These are phyloP conservation scores for Sesamia nonagrioides DNA, from an alignment of 1,140 invertebrate genomes.

Conservation along the genomic window DNA sequence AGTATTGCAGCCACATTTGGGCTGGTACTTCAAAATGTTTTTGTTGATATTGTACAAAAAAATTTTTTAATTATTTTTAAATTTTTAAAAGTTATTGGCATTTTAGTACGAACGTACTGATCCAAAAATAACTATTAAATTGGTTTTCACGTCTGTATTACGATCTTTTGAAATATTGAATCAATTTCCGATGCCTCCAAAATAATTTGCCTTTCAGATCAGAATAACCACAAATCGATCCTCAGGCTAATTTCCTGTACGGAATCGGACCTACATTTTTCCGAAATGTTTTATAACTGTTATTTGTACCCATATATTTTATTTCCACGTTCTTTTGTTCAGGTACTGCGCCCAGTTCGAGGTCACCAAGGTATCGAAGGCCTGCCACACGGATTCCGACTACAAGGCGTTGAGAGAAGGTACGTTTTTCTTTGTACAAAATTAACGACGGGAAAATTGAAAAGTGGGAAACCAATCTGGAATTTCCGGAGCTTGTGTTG, in stretches of 20 bases:
- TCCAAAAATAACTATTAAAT: neutral
- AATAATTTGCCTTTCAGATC: neutral
- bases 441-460: slow-evolving; percentile 37
- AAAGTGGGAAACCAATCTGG: slow-evolving; percentile 40
- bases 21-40: too few relatives aligned
- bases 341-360: slow-evolving; percentile 95
- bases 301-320: slow-evolving; percentile 24
- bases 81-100: too few relatives aligned
- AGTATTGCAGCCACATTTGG: too few relatives aligned
- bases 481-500: slow-evolving; percentile 11
- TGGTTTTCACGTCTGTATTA: neutral
- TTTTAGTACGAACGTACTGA: too few relatives aligned
- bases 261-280: slow-evolving; percentile 32
- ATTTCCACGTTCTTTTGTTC: slow-evolving; percentile 69
- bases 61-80: too few relatives aligned
- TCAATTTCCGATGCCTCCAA: neutral
- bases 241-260: neutral
- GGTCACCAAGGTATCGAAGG: slow-evolving; percentile 93
- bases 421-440: slow-evolving; percentile 67
- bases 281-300: slow-evolving; percentile 11
- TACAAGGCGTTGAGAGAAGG: slow-evolving; percentile 92
- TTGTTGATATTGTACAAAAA: too few relatives aligned
- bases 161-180: neutral
- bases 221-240: neutral
- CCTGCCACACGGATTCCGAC: slow-evolving; percentile 91